Base-by-base conservation (phyloP, 1,140 invertebrate genomes). In the Helicoverpa armigera region DNA sequence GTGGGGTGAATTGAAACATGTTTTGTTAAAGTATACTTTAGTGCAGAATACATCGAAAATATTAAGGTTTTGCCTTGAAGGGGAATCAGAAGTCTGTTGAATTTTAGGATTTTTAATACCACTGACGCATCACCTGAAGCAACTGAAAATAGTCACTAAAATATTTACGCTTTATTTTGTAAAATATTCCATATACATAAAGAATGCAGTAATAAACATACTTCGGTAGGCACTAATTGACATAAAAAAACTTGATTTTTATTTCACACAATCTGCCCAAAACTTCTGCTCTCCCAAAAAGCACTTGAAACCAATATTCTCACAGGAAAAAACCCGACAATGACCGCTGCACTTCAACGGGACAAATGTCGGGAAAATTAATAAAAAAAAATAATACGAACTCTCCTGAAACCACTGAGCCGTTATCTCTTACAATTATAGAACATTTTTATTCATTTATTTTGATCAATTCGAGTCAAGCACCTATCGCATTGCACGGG, bases 381-480 rank as follows among this genome's bases (percentile, higher is more conserved):
- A 82, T 82, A 81, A 67, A 85, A 90, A 85, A 90, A 94, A 93
- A 92, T 89, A 93, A 92, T 88, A 70, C 54, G 81, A 82, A 81
- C 82, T 83, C 92, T 94, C 65, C 79, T 89, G 83, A 90, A 90
- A 77, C 54, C 91, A 92, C 75, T 85, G 88, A 91, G 76, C 86
- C 91, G 88, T 83, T 89, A 85, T 91, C 89, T 89, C 84, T 88
- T 83, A 85, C 72, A 81, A 83, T 85, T 82, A 89, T 91, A 79
- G 76, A 79, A 79, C 65, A 89, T 88, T 87, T 89, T 92, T 90
- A 88, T 87, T 90, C 88, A 90, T 91, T 83, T 92, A 91, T 92
- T 91, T 91, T 91, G 86, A 90, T 89, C 91, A 84, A 82, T 84
- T 85, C 86, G 83, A 81, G 89, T 94, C 90, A 92, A 92, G 92